These are phyloP conservation scores for Adrianichthys oophorus DNA, from an alignment of 2,797 vertebrate genomes.

Conservation along the genomic window DNA sequence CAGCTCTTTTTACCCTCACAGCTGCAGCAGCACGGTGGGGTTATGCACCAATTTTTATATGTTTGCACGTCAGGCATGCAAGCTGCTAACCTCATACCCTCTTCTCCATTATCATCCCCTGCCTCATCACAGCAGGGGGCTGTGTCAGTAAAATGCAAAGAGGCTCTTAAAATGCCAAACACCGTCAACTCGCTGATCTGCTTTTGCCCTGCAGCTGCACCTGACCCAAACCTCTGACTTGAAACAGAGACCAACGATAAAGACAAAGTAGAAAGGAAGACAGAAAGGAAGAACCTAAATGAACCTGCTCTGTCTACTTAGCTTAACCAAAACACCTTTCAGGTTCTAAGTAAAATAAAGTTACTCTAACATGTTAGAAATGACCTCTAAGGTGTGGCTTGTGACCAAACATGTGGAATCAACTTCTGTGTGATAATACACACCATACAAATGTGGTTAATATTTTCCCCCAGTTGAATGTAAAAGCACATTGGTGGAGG, in stretches of 20 bases:
- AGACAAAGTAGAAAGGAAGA: conserved; percentile 27
- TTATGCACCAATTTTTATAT: conserved; percentile 17
- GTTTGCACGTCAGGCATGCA: conserved; percentile 15
- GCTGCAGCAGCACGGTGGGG: conserved; percentile 7
- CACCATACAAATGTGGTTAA: too few species aligned
- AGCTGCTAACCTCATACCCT: conserved; percentile 49
- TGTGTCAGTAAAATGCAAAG: conserved; percentile 41
- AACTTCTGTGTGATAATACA: too few species aligned
- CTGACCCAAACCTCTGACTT: conserved; percentile 40
- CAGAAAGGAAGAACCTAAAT: not conserved
- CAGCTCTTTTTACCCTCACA: conserved; percentile 34
- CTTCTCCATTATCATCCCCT: conserved; percentile 42
- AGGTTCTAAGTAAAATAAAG: too few species aligned
- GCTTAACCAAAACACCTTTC: too few species aligned
- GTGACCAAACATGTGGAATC: too few species aligned
- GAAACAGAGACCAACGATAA: conserved; percentile 18
- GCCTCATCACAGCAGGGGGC: conserved; percentile 40
- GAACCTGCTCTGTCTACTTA: too few species aligned
- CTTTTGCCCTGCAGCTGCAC: conserved; percentile 44
- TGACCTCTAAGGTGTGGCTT: too few species aligned
- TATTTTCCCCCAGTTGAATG: too few species aligned
- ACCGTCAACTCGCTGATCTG: conserved; percentile 53
- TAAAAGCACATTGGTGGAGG: too few species aligned
- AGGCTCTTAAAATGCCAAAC: conserved; percentile 49
- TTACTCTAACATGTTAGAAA: too few species aligned